Evolutionary conservation across 2,113 vertebrate species (phyloP), one percentile per base, ranked within the genome.

Genomic region (Progne subis): DNA sequence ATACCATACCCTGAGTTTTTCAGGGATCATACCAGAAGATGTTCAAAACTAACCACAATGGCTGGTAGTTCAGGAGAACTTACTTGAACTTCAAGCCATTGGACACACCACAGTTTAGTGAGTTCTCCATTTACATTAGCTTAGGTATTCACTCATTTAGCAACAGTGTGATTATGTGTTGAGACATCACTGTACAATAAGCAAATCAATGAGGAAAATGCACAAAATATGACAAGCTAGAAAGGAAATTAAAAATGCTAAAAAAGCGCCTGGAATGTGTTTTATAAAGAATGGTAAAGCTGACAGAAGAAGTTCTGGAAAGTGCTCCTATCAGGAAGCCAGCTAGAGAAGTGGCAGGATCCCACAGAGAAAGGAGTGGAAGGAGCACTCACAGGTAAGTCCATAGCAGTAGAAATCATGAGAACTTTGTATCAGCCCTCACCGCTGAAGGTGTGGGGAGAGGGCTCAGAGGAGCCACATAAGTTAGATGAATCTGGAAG

Each of bases 61-160:
- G 64, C 56, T 60, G 29, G 12, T 49, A 52, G 21, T 15, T 74
- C 72, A 72, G 12, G 12, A 72, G 6, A 63, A 12, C 26, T 64
- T 65, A 56, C 11, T 8, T 82, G 18, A 55, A 20, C n/a, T 75
- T 87, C 41, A 77, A 72, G 67, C 13, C 24, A 80, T 70, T 6
- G 1, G 31, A 74, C 3, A 49, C 0, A 50, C 5, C 6, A 43
- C 29, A 6, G 2, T 65, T 83, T 15, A n/a, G 9, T 4, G 12
- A 89, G 13, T 18, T 82, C 21, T 65, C 43, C 9, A 28, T 31
- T 88, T 86, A 14, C 53, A 5, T 44, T 37, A 53, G 8, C 14
- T 69, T 47, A 52, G 8, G 20, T 41, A 81, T 8, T 46, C 5
- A 61, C 18, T 46, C 1, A 39, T 68, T 53, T 43, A 11, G 31